These are phyloP conservation scores for Sinotaia quadrata DNA, from an alignment of 2,888 invertebrate species.

Conservation along the genomic window DNA sequence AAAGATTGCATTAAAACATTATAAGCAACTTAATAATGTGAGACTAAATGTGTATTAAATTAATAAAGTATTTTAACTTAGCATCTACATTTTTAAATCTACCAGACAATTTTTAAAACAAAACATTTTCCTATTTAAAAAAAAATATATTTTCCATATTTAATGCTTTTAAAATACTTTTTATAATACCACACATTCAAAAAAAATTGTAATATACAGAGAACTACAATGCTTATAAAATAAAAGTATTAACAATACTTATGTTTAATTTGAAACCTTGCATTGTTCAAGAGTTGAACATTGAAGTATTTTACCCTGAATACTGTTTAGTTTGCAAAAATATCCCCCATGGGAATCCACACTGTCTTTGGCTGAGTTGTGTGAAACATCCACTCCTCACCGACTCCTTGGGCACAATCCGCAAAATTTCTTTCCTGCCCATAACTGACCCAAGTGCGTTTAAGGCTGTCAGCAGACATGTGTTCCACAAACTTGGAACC, in stretches of 20 bases:
- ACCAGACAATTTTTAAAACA: too few species aligned
- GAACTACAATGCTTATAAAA: not conserved
- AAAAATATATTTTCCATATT: too few species aligned
- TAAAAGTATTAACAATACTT: not conserved
- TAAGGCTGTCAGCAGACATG: constrained; percentile 71
- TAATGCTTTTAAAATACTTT: too few species aligned
- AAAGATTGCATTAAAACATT: too few species aligned
- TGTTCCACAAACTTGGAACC: constrained; percentile 72
- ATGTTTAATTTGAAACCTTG: not conserved
- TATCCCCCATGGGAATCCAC: constrained; percentile 74
- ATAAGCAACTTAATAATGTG: too few species aligned
- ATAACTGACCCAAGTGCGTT: constrained; percentile 73
- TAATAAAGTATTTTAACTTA: too few species aligned
- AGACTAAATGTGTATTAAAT: too few species aligned
- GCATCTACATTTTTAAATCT: too few species aligned
- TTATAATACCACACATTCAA: not conserved
- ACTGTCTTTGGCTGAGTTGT: constrained; percentile 71
- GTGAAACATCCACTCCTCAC: constrained; percentile 72
- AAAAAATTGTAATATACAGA: not conserved
- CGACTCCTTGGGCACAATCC: constrained; percentile 63
- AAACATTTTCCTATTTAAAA: too few species aligned
- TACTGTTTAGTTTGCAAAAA: constrained; percentile 73
- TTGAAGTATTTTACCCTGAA: not conserved
- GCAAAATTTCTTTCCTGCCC: constrained; percentile 68
- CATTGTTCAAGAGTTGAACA: constrained; percentile 6